Percentiles rank a stretch among this genome's conserved stretches.
phyloP scores from a whole-genome alignment of 2,888 invertebrate species.

The Zaprionus lineosus region DNA sequence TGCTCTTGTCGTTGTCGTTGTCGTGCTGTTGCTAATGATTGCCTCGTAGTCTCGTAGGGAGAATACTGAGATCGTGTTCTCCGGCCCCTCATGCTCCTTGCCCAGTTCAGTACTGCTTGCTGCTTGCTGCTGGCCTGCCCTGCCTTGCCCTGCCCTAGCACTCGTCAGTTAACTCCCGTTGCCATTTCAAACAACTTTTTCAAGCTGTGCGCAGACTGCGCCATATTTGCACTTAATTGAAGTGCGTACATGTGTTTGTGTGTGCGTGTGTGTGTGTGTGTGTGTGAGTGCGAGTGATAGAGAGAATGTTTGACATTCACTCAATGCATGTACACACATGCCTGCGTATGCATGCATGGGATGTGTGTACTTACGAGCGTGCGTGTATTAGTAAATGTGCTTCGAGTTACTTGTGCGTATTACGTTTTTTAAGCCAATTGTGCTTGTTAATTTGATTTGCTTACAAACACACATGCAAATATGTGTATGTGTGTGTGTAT shows the following conservation, averaged over 20 bases:
- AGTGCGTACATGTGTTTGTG: conserved; percentile 50
- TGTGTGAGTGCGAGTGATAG: conserved; percentile 15
- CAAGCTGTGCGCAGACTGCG: conserved; percentile 70
- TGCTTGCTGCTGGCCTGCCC: too few relatives aligned
- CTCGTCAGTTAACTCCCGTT: conserved; percentile 42
- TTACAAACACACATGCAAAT: conserved; percentile 33
- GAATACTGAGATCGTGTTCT: conserved; percentile 1
- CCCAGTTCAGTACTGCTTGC: too few relatives aligned
- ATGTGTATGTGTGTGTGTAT: conserved; percentile 7
- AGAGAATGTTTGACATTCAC: conserved; percentile 13
- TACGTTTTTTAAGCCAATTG: conserved; percentile 67
- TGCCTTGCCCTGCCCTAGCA: neutral
- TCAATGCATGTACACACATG: conserved; percentile 1
- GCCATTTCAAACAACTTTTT: conserved; percentile 40
- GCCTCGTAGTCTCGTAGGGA: conserved; percentile 53
- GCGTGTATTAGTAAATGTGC: conserved; percentile 30
- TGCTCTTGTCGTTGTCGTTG: conserved; percentile 37
- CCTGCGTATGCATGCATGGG: too few relatives aligned
- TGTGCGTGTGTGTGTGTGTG: conserved; percentile 10
- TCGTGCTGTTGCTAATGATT: conserved; percentile 74
- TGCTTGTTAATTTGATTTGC: conserved; percentile 78
- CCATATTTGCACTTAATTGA: conserved; percentile 79
- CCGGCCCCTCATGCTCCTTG: neutral
- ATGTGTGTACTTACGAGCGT: conserved; percentile 25
- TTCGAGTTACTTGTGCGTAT: conserved; percentile 61